Evolutionary conservation across 2,113 vertebrate species (phyloP).

Genomic region (Prunella fulvescens): DNA sequence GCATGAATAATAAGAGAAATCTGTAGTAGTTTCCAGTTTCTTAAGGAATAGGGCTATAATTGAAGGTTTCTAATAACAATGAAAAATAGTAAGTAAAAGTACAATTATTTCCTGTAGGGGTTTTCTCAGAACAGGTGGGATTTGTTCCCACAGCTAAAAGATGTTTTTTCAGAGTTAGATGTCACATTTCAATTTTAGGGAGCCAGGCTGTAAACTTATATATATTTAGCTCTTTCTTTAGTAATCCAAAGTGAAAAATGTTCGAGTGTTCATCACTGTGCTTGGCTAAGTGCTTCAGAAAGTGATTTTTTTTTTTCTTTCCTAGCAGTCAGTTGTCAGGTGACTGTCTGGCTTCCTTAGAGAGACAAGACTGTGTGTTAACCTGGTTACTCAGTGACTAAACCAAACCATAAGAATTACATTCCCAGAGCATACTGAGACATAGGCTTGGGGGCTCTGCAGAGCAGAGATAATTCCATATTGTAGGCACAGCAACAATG

Average conservation of each 20-base stretch:
- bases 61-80: slow-evolving; percentile 6
- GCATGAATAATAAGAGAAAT: slow-evolving; percentile 12
- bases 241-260: not conserved
- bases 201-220: not conserved
- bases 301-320: not conserved
- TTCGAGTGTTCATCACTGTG: not conserved
- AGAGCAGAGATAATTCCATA: not conserved
- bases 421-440: not conserved
- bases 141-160: slow-evolving; percentile 5
- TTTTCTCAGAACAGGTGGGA: not conserved
- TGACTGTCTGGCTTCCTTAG: not conserved
- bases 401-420: not conserved
- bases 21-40: not conserved
- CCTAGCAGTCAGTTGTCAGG: not conserved
- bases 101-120: not conserved
- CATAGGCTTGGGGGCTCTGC: not conserved
- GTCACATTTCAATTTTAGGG: not conserved
- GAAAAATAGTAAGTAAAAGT: not conserved
- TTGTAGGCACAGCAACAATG: not conserved
- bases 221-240: not conserved
- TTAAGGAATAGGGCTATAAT: not conserved
- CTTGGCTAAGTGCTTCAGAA: not conserved
- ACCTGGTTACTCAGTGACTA: not conserved
- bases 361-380: not conserved
- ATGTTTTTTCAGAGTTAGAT: not conserved